A percentile compares a stretch with the other conserved stretches of the same genome.
Conservation (phyloP, 1,140 invertebrate species). For the Paralvinella palmiformis region DNA sequence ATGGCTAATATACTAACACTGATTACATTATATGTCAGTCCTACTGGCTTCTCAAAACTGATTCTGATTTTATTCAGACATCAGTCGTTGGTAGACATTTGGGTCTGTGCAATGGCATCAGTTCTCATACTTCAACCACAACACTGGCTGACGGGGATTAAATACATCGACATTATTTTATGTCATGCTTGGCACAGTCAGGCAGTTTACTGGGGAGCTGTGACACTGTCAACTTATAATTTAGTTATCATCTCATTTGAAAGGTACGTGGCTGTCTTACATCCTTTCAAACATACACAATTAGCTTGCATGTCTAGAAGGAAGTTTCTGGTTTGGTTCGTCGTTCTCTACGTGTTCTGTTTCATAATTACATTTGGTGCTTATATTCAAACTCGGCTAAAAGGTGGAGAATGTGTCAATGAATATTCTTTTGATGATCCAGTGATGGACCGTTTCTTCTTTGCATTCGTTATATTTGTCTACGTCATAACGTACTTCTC, state of each 20-base stretch:
- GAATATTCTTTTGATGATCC: neutral
- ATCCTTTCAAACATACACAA: neutral
- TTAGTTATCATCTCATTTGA: neutral
- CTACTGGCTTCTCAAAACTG: constrained; percentile 3
- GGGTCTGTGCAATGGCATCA: constrained; percentile 1
- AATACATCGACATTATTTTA: constrained; percentile 1
- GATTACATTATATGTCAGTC: neutral
- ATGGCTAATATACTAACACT: neutral
- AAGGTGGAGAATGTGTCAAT: neutral
- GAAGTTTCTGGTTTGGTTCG: neutral
- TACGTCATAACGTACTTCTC: neutral
- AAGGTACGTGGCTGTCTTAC: neutral
- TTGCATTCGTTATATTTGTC: neutral
- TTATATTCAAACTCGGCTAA: constrained; percentile 1
- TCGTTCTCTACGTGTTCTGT: constrained; percentile 9
- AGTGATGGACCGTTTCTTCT: neutral
- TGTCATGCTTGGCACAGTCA: neutral
- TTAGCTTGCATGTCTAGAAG: neutral
- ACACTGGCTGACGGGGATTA: neutral
- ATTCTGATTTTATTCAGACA: constrained; percentile 1
- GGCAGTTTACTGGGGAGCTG: neutral
- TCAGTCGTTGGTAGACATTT: constrained; percentile 7
- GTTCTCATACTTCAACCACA: neutral
- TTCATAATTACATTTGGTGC: constrained; percentile 9
- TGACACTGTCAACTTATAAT: constrained; percentile 5